A percentile compares a stretch with the other conserved stretches of the same genome.
Conservation (phyloP, 2,888 invertebrate genomes). For the Heteropelma amictum region DNA sequence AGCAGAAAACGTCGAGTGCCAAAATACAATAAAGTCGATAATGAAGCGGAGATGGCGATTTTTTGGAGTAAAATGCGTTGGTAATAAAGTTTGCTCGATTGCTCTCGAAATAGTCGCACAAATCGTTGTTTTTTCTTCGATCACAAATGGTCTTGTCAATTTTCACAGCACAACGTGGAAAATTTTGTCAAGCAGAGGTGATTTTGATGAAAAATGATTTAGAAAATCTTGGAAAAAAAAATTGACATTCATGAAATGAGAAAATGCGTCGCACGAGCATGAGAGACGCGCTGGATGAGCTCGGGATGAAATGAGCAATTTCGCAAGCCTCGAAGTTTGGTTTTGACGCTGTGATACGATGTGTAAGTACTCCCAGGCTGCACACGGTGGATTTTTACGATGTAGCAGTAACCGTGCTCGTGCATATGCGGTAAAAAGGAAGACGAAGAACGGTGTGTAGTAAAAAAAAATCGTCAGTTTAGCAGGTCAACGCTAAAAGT, state of each 20-base stretch:
- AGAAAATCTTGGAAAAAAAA: too few relatives aligned
- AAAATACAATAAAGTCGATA: neutral
- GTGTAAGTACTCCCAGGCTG: constrained; percentile 4
- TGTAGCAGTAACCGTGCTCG: neutral
- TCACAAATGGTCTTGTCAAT: neutral
- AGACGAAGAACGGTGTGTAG: neutral
- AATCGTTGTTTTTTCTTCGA: too few relatives aligned
- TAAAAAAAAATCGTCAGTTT: constrained; percentile 61
- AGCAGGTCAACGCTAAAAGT: constrained; percentile 72
- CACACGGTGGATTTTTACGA: constrained; percentile 1
- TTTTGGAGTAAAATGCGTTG: too few relatives aligned
- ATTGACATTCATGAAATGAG: constrained; percentile 52
- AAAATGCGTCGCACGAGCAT: constrained; percentile 59
- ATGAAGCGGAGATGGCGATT: too few relatives aligned
- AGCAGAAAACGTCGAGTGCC: neutral
- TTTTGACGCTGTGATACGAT: constrained; percentile 1
- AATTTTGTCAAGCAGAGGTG: constrained; percentile 59
- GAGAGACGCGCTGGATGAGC: constrained; percentile 13
- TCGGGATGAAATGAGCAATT: constrained; percentile 66
- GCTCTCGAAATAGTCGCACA: too few relatives aligned
- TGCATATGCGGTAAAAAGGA: constrained; percentile 18
- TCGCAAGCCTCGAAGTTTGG: constrained; percentile 61
- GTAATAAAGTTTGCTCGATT: too few relatives aligned
- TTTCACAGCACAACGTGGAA: constrained; percentile 49
- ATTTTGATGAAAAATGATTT: too few relatives aligned